phyloP scores from a whole-genome alignment of 2,888 invertebrate genomes.

The Encarsia formosa region DNA sequence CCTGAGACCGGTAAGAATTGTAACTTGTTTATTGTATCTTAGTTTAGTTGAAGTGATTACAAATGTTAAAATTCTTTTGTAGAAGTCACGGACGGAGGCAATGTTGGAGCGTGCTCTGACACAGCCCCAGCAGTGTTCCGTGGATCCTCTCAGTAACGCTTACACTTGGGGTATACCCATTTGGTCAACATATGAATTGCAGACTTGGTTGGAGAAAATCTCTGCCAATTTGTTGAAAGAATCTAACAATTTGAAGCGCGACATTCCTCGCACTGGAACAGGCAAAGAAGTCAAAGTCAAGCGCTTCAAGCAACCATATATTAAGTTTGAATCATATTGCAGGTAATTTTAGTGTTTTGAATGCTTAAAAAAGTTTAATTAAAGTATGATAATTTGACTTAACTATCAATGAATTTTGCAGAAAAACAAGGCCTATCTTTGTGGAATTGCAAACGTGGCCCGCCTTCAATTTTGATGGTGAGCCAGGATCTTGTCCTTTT shows the following conservation, averaged over 20 bases:
- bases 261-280: constrained; percentile 28
- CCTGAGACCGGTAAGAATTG: constrained; percentile 46
- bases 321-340: constrained; percentile 69
- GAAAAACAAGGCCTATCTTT: constrained; percentile 61
- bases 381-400: background rate
- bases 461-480: constrained; percentile 52
- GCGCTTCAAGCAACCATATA: constrained; percentile 63
- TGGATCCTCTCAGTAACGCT: constrained; percentile 56
- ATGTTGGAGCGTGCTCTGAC: constrained; percentile 70
- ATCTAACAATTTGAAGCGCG: constrained; percentile 35
- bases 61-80: constrained; percentile 5
- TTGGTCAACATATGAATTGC: constrained; percentile 56
- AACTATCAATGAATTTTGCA: constrained; percentile 30
- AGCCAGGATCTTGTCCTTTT: constrained; percentile 50
- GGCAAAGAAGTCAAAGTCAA: constrained; percentile 53
- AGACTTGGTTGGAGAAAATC: constrained; percentile 62
- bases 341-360: constrained; percentile 51
- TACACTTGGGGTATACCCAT: constrained; percentile 54
- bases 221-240: constrained; percentile 56
- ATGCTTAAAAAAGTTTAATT: background rate
- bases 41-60: background rate
- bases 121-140: constrained; percentile 52
- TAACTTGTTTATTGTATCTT: background rate
- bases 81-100: constrained; percentile 71
- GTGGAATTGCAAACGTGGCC: constrained; percentile 65